Percentiles rank a stretch among this genome's conserved stretches.
Evolutionary conservation across 2,797 vertebrate species (phyloP).

Genomic region (Xyrichtys novacula): DNA sequence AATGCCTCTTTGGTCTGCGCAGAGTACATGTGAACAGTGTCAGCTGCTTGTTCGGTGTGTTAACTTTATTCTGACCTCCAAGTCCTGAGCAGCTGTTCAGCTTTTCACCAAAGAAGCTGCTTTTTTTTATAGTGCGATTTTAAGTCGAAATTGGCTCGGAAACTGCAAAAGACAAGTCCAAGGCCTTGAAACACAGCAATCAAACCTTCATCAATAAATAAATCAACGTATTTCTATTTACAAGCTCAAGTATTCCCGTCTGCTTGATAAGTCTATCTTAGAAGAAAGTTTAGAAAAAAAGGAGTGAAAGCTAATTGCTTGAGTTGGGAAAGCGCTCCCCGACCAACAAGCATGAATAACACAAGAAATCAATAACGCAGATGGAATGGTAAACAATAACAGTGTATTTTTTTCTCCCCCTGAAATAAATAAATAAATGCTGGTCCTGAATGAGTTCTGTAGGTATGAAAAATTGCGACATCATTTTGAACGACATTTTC

Average conservation of each 20-base stretch:
- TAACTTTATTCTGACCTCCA: slow-evolving; percentile 39
- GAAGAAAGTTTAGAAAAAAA: slow-evolving; percentile 53
- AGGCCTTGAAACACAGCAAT: slow-evolving; percentile 54
- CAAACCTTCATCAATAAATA: slow-evolving; percentile 60
- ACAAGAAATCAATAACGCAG: slow-evolving; percentile 36
- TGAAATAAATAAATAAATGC: slow-evolving; percentile 8
- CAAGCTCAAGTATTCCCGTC: slow-evolving; percentile 59
- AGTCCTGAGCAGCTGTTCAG: slow-evolving; percentile 51
- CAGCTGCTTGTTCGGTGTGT: slow-evolving; percentile 19
- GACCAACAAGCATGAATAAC: slow-evolving; percentile 37
- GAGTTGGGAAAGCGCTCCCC: slow-evolving; percentile 19
- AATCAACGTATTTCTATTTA: slow-evolving; percentile 50
- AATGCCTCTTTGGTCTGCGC: background rate
- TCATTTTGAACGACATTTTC: slow-evolving; percentile 70
- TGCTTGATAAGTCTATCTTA: slow-evolving; percentile 47
- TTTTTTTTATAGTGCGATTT: slow-evolving; percentile 39
- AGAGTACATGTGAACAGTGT: background rate
- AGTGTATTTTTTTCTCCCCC: slow-evolving; percentile 29
- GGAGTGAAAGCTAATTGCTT: slow-evolving; percentile 36
- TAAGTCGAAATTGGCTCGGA: slow-evolving; percentile 60
- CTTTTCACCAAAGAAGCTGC: slow-evolving; percentile 16
- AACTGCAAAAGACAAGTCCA: slow-evolving; percentile 4
- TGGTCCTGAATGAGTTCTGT: slow-evolving; percentile 56
- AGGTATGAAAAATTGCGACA: slow-evolving; percentile 71
- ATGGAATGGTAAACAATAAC: slow-evolving; percentile 45